Percentiles rank a stretch among this genome's conserved stretches.
Conservation (phyloP, 2,888 invertebrate genomes). For the Sinohyriopsis cumingii region DNA sequence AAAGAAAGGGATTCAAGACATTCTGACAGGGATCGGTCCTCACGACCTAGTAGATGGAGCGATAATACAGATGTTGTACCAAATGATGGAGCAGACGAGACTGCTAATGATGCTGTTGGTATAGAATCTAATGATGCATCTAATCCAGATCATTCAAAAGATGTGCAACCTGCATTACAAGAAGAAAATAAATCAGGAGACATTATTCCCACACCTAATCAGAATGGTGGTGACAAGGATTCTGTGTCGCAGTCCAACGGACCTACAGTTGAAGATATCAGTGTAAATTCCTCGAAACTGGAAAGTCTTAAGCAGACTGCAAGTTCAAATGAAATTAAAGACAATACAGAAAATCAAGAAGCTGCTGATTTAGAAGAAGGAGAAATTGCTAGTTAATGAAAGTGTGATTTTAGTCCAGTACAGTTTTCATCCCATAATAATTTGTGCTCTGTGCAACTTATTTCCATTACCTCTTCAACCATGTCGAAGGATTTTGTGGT, state of each 20-base stretch:
- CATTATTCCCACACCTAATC: no score
- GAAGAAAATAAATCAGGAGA: not conserved
- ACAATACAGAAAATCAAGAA: slow-evolving; percentile 16
- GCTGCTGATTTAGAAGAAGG: slow-evolving; percentile 42
- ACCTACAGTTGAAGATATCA: no score
- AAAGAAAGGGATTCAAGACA: slow-evolving; percentile 4
- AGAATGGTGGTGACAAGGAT: no score
- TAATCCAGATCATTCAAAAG: not conserved
- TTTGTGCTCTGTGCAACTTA: not conserved
- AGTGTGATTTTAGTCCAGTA: slow-evolving; percentile 1
- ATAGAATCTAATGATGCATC: slow-evolving; percentile 1
- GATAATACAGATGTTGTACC: slow-evolving; percentile 13
- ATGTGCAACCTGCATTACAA: not conserved
- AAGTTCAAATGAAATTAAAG: slow-evolving; percentile 10
- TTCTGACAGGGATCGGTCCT: slow-evolving; percentile 15
- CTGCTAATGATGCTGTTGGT: slow-evolving; percentile 2
- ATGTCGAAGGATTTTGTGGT: no score
- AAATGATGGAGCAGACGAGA: not conserved
- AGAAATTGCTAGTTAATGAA: slow-evolving; percentile 41
- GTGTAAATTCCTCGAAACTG: not conserved
- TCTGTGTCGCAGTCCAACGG: no score
- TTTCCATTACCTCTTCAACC: no score
- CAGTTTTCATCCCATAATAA: not conserved
- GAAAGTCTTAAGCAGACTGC: slow-evolving; percentile 6
- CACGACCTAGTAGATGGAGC: slow-evolving; percentile 46